A percentile compares a stretch with the other conserved stretches of the same genome.
phyloP scores from a whole-genome alignment of 2,113 vertebrate genomes.

The Regulus satrapa region DNA sequence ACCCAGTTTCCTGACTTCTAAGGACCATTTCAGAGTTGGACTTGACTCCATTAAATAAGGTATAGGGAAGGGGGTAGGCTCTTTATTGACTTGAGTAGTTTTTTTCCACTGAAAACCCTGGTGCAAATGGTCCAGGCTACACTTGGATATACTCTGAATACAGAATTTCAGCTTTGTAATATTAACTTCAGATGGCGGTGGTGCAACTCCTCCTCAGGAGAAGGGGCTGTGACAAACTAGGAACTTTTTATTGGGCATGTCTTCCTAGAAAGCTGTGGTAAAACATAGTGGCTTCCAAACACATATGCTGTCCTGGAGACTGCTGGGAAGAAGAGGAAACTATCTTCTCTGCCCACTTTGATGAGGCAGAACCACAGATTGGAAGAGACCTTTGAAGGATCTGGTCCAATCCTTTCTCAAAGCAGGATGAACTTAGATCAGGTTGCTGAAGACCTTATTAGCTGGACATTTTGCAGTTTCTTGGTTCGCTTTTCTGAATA shows the following conservation, averaged over 20 bases:
- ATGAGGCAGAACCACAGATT: not conserved
- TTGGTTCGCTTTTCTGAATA: not conserved
- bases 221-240: not conserved
- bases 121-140: not conserved
- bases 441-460: not conserved
- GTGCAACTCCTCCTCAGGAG: not conserved
- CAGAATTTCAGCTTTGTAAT: not conserved
- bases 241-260: not conserved
- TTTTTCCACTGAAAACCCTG: not conserved
- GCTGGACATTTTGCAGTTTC: not conserved
- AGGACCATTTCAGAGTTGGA: not conserved
- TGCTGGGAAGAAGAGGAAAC: not conserved
- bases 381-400: not conserved
- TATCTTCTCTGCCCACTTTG: not conserved
- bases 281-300: not conserved
- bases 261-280: not conserved
- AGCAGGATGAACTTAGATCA: not conserved
- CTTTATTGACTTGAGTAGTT: not conserved
- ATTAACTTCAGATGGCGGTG: not conserved
- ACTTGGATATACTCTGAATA: not conserved
- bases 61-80: not conserved
- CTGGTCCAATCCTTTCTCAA: not conserved
- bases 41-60: not conserved
- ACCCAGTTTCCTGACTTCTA: not conserved
- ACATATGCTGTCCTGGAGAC: accelerated